Percentiles rank a stretch among this genome's conserved stretches.
Conservation (phyloP, 2,888 invertebrate species). For the Esperia sulphurella region DNA sequence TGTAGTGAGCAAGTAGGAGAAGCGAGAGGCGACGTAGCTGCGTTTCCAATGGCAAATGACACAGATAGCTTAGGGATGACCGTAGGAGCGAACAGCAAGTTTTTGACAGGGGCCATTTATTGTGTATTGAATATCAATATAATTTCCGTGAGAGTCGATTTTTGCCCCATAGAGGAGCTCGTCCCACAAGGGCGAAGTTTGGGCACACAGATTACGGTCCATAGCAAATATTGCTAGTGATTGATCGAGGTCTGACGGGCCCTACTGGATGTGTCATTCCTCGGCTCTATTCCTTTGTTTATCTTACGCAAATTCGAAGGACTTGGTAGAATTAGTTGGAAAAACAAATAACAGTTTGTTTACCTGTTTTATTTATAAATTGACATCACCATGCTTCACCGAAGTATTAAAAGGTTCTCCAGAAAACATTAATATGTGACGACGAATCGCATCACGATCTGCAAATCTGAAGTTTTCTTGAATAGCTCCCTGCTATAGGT, state of each 20-base stretch:
- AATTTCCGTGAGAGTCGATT: conserved; percentile 78
- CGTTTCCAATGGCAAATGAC: conserved; percentile 78
- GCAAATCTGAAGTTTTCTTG: too few species aligned
- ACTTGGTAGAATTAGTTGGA: conserved; percentile 12
- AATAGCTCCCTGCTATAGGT: too few species aligned
- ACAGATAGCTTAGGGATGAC: conserved; percentile 79
- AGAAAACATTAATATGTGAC: too few species aligned
- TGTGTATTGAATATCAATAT: conserved; percentile 81
- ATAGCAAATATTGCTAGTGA: conserved; percentile 74
- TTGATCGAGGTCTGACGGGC: conserved; percentile 56
- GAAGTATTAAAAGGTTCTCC: too few species aligned
- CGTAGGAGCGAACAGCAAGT: conserved; percentile 79
- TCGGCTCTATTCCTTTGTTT: conserved; percentile 49
- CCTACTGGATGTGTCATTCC: conserved; percentile 42
- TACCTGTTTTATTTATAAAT: neutral
- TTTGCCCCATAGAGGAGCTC: conserved; percentile 66
- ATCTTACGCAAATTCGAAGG: conserved; percentile 20
- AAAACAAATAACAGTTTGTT: conserved; percentile 9
- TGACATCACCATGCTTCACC: too few species aligned
- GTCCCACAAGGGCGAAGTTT: conserved; percentile 65
- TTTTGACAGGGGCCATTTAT: conserved; percentile 78
- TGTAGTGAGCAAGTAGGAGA: conserved; percentile 33
- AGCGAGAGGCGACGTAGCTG: conserved; percentile 44
- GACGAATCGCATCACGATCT: too few species aligned
- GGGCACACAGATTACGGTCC: conserved; percentile 72